Evolutionary conservation across 2,888 invertebrate genomes (phyloP).

Genomic region (Drosophila borealis): DNA sequence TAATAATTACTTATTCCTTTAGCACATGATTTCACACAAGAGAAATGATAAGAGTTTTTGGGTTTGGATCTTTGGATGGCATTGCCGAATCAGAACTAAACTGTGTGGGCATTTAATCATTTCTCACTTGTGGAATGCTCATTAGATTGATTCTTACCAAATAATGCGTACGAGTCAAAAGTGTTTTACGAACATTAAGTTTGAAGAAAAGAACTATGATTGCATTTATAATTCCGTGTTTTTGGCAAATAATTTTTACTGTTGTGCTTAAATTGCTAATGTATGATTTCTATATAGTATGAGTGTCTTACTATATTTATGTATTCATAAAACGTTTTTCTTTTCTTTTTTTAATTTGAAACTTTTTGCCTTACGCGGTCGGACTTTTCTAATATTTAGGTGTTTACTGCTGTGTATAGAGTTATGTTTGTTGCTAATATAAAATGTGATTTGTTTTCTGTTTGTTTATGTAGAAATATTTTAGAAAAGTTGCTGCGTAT

Average conservation of each 20-base stretch:
- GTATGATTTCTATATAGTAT: slow-evolving; percentile 41
- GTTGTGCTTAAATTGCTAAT: slow-evolving; percentile 56
- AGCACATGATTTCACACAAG: slow-evolving; percentile 65
- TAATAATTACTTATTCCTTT: slow-evolving; percentile 29
- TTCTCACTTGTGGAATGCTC: slow-evolving; percentile 66
- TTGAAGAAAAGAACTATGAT: slow-evolving; percentile 42
- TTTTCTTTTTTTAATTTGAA: slow-evolving; percentile 47
- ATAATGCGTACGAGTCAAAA: slow-evolving; percentile 22
- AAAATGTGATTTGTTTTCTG: slow-evolving; percentile 45
- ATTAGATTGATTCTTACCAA: slow-evolving; percentile 27
- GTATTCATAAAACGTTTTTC: slow-evolving; percentile 28
- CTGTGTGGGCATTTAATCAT: slow-evolving; percentile 38
- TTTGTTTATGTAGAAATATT: slow-evolving; percentile 62
- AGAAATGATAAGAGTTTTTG: slow-evolving; percentile 49
- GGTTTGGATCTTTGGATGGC: slow-evolving; percentile 71
- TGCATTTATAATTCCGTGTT: slow-evolving; percentile 38
- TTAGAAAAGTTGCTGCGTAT: slow-evolving; percentile 66
- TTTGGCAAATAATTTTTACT: slow-evolving; percentile 62
- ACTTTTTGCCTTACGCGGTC: slow-evolving; percentile 41
- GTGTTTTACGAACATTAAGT: slow-evolving; percentile 20
- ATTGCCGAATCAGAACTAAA: slow-evolving; percentile 47
- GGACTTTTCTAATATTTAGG: slow-evolving; percentile 56
- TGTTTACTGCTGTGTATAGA: slow-evolving; percentile 40
- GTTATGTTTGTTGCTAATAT: slow-evolving; percentile 40
- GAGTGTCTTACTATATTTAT: slow-evolving; percentile 27